Evolutionary conservation across 2,888 invertebrate genomes (phyloP).

Genomic region (Osmoderma eremita): DNA sequence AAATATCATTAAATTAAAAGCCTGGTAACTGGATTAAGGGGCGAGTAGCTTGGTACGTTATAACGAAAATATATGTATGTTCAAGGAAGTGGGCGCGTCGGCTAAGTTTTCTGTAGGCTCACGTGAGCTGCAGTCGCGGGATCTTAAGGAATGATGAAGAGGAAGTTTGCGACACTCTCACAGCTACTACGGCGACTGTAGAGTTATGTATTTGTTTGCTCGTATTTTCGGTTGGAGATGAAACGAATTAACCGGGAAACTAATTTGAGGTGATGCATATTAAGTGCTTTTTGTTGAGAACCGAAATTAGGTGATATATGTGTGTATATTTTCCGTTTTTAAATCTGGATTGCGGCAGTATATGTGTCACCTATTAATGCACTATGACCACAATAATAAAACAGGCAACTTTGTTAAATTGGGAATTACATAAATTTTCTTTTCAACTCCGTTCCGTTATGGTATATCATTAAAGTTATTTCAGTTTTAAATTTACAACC

Average conservation of each 20-base stretch:
- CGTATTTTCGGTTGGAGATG: neutral
- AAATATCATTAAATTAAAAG: conserved; percentile 56
- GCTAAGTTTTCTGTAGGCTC: conserved; percentile 18
- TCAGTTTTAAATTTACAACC: too few species aligned
- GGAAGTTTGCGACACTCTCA: conserved; percentile 14
- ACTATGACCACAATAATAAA: too few species aligned
- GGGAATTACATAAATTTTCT: too few species aligned
- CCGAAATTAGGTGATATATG: too few species aligned
- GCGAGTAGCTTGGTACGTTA: conserved; percentile 45
- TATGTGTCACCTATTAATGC: too few species aligned
- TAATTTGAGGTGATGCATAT: conserved; percentile 5
- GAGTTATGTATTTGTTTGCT: conserved; percentile 9
- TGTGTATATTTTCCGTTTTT: too few species aligned
- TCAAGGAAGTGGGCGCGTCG: conserved; percentile 17
- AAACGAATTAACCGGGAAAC: conserved; percentile 2
- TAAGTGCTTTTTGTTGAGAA: neutral
- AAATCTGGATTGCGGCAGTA: too few species aligned
- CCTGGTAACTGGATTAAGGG: conserved; percentile 52
- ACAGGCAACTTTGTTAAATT: too few species aligned
- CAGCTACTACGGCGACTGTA: conserved; percentile 5
- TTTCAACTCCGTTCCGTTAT: too few species aligned
- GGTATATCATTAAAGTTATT: too few species aligned
- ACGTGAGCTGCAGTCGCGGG: conserved; percentile 1
- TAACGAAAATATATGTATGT: conserved; percentile 51
- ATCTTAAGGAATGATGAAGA: conserved; percentile 19